These are phyloP conservation scores for Podarcis lilfordi DNA, from an alignment of 2,797 vertebrate species.

Conservation along the genomic window DNA sequence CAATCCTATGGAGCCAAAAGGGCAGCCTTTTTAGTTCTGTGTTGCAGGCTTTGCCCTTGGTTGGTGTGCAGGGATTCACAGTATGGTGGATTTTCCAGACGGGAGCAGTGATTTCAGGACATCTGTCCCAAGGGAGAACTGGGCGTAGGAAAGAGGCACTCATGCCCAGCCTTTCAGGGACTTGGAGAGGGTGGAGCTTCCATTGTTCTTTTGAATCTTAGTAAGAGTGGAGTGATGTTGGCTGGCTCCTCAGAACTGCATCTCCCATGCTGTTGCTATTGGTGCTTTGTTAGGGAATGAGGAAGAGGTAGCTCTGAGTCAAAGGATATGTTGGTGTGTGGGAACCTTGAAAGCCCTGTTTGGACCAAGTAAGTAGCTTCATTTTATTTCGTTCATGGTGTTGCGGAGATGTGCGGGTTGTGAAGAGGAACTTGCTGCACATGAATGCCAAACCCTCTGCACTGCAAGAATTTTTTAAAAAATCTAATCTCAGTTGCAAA, in stretches of 20 bases:
- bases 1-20: neutral
- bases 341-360: neutral
- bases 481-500: neutral
- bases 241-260: neutral
- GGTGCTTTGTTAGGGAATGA: neutral
- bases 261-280: neutral
- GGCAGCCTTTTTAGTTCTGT: neutral
- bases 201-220: constrained; percentile 13
- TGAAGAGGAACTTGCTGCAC: neutral
- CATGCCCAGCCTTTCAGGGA: constrained; percentile 1
- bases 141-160: neutral
- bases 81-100: neutral
- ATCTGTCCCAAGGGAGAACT: neutral
- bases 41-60: neutral
- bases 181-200: constrained; percentile 9
- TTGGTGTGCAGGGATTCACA: neutral
- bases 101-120: neutral
- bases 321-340: neutral
- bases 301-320: neutral
- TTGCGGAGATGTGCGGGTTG: neutral
- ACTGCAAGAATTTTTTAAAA: neutral
- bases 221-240: constrained; percentile 21
- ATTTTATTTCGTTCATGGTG: neutral
- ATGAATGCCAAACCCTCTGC: neutral
- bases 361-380: constrained; percentile 38